Conservation (phyloP, 2,888 invertebrate species). For the Hypsopygia costalis region DNA sequence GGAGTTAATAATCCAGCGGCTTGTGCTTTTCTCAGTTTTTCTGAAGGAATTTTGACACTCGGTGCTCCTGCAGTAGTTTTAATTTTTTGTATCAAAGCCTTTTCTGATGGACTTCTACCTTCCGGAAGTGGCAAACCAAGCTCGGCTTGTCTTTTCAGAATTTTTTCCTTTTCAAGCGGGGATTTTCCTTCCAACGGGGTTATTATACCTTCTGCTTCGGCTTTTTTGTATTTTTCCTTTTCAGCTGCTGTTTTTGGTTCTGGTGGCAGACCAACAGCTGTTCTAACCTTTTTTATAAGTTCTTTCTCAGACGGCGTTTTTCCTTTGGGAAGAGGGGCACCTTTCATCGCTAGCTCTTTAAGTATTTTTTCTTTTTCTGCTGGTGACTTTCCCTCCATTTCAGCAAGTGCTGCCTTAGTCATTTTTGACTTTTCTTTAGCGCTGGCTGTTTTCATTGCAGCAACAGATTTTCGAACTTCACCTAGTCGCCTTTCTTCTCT, state of each 20-base stretch:
- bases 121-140: no score
- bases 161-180: no score
- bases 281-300: conserved; percentile 23
- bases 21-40: conserved; percentile 16
- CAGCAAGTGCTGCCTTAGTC: conserved; percentile 13
- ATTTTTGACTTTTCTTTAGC: conserved; percentile 15
- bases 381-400: conserved; percentile 17
- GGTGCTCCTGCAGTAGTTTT: no score
- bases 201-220: no score
- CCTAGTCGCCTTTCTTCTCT: conserved; percentile 28
- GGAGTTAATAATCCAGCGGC: conserved; percentile 17
- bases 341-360: conserved; percentile 15
- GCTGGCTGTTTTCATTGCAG: conserved; percentile 16
- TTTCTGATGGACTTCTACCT: conserved; percentile 30
- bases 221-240: no score
- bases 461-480: conserved; percentile 26
- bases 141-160: no score
- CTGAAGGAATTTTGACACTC: conserved; percentile 9
- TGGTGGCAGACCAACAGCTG: conserved; percentile 30
- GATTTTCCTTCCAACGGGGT: no score
- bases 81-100: conserved; percentile 14
- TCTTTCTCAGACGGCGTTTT: conserved; percentile 30
- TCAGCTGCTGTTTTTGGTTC: conserved; percentile 27
- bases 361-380: conserved; percentile 21
- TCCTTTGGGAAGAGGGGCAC: conserved; percentile 25